Evolutionary conservation across 2,113 vertebrate genomes (phyloP).

Genomic region (Plestiodon gilberti): DNA sequence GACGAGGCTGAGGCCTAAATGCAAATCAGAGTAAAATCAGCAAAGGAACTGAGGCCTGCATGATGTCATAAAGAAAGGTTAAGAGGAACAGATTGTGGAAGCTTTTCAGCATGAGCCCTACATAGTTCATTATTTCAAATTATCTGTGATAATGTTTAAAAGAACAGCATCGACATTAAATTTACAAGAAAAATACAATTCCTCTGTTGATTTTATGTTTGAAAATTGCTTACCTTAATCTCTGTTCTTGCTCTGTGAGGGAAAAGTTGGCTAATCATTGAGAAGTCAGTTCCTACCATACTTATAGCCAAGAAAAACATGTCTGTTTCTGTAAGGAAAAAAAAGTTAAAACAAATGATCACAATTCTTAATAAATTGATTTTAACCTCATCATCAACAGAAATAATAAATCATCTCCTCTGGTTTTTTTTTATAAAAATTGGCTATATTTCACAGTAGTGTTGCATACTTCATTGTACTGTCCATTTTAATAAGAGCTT

Average conservation of each 20-base stretch:
- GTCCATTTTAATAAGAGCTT: neutral
- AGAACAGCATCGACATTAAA: neutral
- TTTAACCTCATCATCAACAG: neutral
- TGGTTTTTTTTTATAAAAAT: neutral
- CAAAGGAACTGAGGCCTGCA: neutral
- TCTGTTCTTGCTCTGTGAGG: slow-evolving; percentile 92
- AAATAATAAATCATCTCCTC: neutral
- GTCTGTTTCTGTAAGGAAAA: slow-evolving; percentile 88
- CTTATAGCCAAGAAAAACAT: slow-evolving; percentile 99
- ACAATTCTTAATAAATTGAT: neutral
- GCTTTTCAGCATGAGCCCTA: neutral
- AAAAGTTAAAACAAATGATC: slow-evolving; percentile 24
- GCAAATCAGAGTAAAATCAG: neutral
- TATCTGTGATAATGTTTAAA: neutral
- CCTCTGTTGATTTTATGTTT: neutral
- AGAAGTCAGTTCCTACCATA: slow-evolving; percentile 99
- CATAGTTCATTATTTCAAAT: neutral
- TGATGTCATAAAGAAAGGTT: neutral
- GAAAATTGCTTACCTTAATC: slow-evolving; percentile 87
- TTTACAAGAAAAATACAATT: slow-evolving; percentile 9
- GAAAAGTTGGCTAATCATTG: slow-evolving; percentile 96
- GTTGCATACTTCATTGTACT: neutral
- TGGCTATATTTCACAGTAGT: neutral
- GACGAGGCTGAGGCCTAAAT: neutral
- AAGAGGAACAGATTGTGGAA: neutral